phyloP scores from a whole-genome alignment of 1,140 invertebrate genomes.

The Aphidius ervi region DNA sequence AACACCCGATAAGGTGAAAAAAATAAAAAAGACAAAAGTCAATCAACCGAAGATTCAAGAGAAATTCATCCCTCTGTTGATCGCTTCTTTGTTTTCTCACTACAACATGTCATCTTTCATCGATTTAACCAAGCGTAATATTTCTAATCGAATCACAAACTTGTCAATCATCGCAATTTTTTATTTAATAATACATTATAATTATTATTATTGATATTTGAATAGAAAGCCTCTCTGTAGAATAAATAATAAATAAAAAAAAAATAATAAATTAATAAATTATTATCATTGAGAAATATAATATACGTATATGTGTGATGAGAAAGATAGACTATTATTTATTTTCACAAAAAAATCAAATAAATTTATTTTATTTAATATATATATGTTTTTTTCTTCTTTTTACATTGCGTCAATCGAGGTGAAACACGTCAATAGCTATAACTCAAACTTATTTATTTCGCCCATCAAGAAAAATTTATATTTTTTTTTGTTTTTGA shows the following conservation, averaged over 20 bases:
- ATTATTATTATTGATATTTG: too few species aligned
- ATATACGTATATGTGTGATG: too few species aligned
- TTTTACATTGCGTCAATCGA: slow-evolving; percentile 9
- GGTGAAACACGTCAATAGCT: not conserved
- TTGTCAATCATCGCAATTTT: not conserved
- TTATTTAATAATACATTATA: too few species aligned
- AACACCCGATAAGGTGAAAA: slow-evolving; percentile 11
- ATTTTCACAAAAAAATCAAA: too few species aligned
- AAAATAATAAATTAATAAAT: too few species aligned
- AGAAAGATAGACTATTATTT: too few species aligned
- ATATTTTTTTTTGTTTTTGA: not conserved
- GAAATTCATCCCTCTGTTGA: slow-evolving; percentile 14
- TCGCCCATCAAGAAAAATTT: not conserved
- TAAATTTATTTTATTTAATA: slow-evolving; percentile 3
- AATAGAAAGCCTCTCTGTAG: too few species aligned
- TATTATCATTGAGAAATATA: too few species aligned
- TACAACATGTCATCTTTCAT: too few species aligned
- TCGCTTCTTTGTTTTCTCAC: too few species aligned
- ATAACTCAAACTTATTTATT: slow-evolving; percentile 21
- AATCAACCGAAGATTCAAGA: slow-evolving; percentile 24
- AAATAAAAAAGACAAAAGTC: slow-evolving; percentile 9
- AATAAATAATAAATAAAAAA: too few species aligned
- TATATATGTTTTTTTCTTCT: slow-evolving; percentile 3
- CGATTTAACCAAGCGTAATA: slow-evolving; percentile 7
- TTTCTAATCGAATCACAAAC: slow-evolving; percentile 10